phyloP scores from a whole-genome alignment of 1,140 invertebrate species.

The Zaprionus nigranus region DNA sequence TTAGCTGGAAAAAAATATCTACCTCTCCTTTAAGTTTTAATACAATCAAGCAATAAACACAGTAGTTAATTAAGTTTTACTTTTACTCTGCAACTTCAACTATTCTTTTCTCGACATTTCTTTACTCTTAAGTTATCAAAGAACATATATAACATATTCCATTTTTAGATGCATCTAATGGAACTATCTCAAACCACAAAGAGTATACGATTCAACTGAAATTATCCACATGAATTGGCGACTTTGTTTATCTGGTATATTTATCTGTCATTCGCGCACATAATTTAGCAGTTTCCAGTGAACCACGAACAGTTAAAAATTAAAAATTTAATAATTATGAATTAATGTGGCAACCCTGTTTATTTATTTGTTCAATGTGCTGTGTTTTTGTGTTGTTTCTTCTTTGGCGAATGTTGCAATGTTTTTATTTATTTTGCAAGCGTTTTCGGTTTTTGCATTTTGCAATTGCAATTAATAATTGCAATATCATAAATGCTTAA shows the following conservation, averaged over 20 bases:
- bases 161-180: too few relatives aligned
- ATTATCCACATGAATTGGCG: background rate
- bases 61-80: too few relatives aligned
- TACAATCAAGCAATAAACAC: too few relatives aligned
- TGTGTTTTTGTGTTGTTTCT: background rate
- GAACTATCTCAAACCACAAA: too few relatives aligned
- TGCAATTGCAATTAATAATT: constrained; percentile 28
- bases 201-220: too few relatives aligned
- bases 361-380: constrained; percentile 4
- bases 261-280: constrained; percentile 1
- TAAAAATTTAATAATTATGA: constrained; percentile 12
- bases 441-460: background rate
- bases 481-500: constrained; percentile 18
- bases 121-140: too few relatives aligned
- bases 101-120: too few relatives aligned
- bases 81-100: too few relatives aligned
- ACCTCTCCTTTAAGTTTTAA: too few relatives aligned
- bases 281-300: constrained; percentile 3
- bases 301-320: background rate
- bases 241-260: background rate
- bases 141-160: too few relatives aligned
- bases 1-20: too few relatives aligned
- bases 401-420: background rate
- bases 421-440: constrained; percentile 19
- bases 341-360: constrained; percentile 7